These are phyloP conservation scores for Rafetus swinhoei DNA, from an alignment of 2,113 vertebrate genomes.

Conservation along the genomic window DNA sequence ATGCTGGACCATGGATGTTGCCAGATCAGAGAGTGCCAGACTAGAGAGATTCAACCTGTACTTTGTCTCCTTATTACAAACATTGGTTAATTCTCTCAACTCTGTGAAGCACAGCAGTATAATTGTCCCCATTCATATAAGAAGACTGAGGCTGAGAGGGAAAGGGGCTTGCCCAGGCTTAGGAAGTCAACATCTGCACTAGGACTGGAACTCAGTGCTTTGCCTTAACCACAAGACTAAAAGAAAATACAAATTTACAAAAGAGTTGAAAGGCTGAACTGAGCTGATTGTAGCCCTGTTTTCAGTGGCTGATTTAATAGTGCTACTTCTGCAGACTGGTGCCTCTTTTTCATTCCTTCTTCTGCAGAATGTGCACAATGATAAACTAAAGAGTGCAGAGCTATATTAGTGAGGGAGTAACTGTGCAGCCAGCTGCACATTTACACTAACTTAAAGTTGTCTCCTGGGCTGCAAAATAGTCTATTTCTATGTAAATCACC, in stretches of 20 bases:
- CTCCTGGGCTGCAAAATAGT: accelerated
- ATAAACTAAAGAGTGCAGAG: neutral
- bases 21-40: no score
- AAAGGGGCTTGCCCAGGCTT: neutral
- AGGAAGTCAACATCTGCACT: neutral
- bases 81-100: neutral
- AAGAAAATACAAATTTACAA: neutral
- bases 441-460: accelerated
- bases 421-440: accelerated
- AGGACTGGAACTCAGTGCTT: neutral
- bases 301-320: neutral
- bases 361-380: neutral
- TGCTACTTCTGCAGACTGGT: neutral
- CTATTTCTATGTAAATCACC: neutral
- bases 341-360: neutral
- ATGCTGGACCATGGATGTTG: no score
- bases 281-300: neutral
- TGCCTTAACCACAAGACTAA: neutral
- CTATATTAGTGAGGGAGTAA: accelerated
- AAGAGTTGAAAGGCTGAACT: neutral
- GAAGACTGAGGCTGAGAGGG: neutral
- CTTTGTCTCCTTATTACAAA: neutral
- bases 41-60: no score
- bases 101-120: accelerated
- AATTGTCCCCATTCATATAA: accelerated